Conservation (phyloP, 2,113 vertebrate species). For the Ancistrus triradiatus region DNA sequence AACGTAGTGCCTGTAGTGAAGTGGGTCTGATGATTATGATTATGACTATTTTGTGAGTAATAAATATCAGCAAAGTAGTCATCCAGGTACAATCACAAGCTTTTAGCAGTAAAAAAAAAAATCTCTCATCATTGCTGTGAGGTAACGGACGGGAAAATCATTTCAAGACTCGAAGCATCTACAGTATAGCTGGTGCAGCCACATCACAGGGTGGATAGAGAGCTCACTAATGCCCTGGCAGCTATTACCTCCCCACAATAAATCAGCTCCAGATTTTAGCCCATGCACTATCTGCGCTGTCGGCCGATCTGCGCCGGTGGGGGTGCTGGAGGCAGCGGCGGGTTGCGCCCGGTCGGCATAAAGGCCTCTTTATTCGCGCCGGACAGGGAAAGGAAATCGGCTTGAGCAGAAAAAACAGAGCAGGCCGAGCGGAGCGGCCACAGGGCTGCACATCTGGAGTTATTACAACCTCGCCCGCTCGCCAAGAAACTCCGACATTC, state of each 20-base stretch:
- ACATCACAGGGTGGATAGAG: neutral
- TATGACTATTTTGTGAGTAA: too few relatives aligned
- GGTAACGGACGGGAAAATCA: too few relatives aligned
- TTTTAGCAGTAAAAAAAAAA: too few relatives aligned
- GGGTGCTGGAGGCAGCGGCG: conserved; percentile 39
- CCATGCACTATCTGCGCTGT: conserved; percentile 40
- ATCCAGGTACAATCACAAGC: too few relatives aligned
- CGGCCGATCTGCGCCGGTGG: conserved; percentile 5
- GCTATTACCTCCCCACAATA: conserved; percentile 9
- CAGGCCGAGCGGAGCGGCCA: conserved; percentile 62
- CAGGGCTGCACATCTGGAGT: conserved; percentile 93
- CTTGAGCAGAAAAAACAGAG: conserved; percentile 73
- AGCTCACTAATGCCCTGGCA: neutral
- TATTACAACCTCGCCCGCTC: conserved; percentile 73
- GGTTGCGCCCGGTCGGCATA: conserved; percentile 54
- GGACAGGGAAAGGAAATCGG: conserved; percentile 78
- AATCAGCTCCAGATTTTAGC: conserved; percentile 69
- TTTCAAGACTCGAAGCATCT: too few relatives aligned
- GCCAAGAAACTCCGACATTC: conserved; percentile 81
- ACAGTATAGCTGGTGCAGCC: neutral
- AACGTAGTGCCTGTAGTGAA: too few relatives aligned
- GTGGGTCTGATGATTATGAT: too few relatives aligned
- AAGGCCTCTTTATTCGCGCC: conserved; percentile 73
- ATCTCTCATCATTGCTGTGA: conserved; percentile 3
- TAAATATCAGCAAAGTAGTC: too few relatives aligned